Percentiles rank a stretch among this genome's conserved stretches.
Conservation (phyloP, 2,113 vertebrate species). For the Cyanoderma ruficeps region DNA sequence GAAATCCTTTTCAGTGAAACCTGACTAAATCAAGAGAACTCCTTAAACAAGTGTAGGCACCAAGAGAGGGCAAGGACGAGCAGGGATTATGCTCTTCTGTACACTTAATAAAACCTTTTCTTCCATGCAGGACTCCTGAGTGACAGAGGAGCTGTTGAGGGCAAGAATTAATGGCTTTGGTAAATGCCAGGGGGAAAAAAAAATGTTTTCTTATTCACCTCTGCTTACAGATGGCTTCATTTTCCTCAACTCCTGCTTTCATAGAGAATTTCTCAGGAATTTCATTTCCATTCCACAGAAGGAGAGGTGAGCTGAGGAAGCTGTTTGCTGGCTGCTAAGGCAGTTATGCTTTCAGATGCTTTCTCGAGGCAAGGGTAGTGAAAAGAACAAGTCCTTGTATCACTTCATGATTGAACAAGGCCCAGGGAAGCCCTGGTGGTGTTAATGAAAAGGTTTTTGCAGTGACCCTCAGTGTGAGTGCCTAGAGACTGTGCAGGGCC, state of each 20-base stretch:
- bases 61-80: background rate
- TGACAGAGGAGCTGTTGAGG: background rate
- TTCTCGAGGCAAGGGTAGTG: background rate
- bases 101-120: background rate
- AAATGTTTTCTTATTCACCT: background rate
- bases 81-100: background rate
- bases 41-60: background rate
- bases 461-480: background rate
- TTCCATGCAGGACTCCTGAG: background rate
- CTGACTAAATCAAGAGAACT: background rate
- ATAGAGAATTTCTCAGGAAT: background rate
- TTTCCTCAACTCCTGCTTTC: background rate
- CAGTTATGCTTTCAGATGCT: background rate
- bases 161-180: background rate
- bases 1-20: background rate
- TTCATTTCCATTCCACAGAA: background rate
- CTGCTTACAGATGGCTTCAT: background rate
- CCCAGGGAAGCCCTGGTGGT: background rate
- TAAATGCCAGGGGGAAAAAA: background rate
- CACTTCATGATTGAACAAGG: background rate
- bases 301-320: background rate
- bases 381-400: background rate
- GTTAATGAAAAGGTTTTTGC: background rate
- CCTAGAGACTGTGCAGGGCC: background rate
- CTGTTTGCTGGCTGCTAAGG: background rate